Percentiles rank a stretch among this genome's conserved stretches.
phyloP scores from a whole-genome alignment of 2,888 invertebrate species.

The Campoplex capitator region DNA sequence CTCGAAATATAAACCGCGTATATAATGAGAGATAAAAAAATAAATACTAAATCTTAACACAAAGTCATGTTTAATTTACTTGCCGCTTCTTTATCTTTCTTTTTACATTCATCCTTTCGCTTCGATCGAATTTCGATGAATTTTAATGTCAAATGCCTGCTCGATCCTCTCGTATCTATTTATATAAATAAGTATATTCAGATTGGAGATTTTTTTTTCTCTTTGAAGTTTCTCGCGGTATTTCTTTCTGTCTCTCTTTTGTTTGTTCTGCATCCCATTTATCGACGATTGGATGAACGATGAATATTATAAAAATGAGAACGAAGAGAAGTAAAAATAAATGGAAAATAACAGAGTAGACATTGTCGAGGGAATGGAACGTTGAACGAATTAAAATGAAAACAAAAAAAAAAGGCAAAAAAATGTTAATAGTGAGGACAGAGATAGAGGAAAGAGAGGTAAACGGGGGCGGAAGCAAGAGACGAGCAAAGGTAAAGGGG shows the following conservation, averaged over 20 bases:
- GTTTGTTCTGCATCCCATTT: conserved; percentile 25
- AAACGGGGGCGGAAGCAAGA: conserved; percentile 21
- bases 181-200: conserved; percentile 61
- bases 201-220: conserved; percentile 38
- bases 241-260: neutral
- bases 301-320: conserved; percentile 49
- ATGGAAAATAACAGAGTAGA: neutral
- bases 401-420: neutral
- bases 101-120: conserved; percentile 19
- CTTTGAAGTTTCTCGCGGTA: conserved; percentile 49
- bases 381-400: conserved; percentile 19
- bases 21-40: neutral
- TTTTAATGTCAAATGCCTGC: conserved; percentile 50
- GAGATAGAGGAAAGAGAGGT: conserved; percentile 23
- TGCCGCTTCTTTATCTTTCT: neutral
- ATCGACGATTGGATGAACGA: conserved; percentile 57
- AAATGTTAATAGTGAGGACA: neutral
- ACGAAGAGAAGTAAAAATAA: neutral
- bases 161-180: conserved; percentile 53
- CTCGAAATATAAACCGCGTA: conserved; percentile 7
- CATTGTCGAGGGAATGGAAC: conserved; percentile 29
- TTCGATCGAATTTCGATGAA: conserved; percentile 56
- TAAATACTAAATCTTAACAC: neutral
- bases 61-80: neutral
- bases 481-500: conserved; percentile 54